These are phyloP conservation scores for Psittacula cyanocephala DNA, from an alignment of 2,113 vertebrate species.

Conservation along the genomic window DNA sequence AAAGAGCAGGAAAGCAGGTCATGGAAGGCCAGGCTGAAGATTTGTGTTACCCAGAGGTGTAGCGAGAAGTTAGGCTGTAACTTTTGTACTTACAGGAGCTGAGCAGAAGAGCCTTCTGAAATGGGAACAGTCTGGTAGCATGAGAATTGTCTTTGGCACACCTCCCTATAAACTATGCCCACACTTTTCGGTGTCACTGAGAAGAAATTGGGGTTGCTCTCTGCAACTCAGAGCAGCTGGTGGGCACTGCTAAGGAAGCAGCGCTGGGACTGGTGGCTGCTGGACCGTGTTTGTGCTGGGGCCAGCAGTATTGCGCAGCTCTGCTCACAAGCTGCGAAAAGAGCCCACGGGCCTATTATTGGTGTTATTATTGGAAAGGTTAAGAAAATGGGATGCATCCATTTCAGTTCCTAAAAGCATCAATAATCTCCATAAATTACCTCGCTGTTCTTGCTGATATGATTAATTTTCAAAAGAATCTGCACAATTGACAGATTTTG, in stretches of 20 bases:
- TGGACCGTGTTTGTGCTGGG: neutral
- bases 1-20: neutral
- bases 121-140: neutral
- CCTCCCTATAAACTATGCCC: accelerated
- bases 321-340: neutral
- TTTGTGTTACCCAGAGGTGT: neutral
- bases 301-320: accelerated
- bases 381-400: neutral
- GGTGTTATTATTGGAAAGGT: neutral
- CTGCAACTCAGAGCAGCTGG: neutral
- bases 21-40: neutral
- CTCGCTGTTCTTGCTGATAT: neutral
- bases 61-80: neutral
- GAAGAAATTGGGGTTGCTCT: neutral
- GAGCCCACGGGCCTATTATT: neutral
- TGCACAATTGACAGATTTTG: slow-evolving; percentile 16
- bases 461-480: neutral
- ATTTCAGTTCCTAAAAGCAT: neutral
- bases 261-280: accelerated
- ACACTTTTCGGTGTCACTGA: accelerated
- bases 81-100: neutral
- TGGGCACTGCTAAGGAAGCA: accelerated
- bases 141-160: neutral
- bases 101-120: neutral
- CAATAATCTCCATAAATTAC: neutral